These are phyloP conservation scores for Phaetusa simplex DNA, from an alignment of 2,113 vertebrate genomes.

Conservation along the genomic window DNA sequence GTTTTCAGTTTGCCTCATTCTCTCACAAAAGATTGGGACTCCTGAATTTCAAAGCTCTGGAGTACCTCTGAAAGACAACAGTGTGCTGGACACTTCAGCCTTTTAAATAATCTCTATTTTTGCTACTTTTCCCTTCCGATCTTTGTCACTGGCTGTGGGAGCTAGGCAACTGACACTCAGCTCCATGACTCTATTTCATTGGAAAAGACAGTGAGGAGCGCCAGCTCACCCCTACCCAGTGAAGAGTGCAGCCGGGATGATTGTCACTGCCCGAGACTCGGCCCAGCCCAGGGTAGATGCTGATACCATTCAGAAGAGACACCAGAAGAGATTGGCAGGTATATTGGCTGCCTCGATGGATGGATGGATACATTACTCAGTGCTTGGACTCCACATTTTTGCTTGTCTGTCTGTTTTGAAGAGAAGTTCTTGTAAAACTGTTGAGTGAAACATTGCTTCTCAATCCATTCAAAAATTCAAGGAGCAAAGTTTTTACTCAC, in stretches of 20 bases:
- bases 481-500: background rate
- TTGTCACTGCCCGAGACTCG: background rate
- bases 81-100: background rate
- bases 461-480: background rate
- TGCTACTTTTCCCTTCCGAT: background rate
- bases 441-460: background rate
- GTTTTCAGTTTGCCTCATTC: background rate
- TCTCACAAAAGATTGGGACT: background rate
- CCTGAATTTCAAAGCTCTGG: background rate
- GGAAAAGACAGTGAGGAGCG: background rate
- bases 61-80: background rate
- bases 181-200: background rate
- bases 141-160: background rate
- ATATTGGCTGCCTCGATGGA: background rate
- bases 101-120: slow-evolving; percentile 25
- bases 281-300: background rate
- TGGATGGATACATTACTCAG: background rate
- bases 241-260: background rate
- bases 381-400: background rate
- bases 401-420: background rate
- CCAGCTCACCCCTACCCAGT: background rate
- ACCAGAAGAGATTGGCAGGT: background rate
- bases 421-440: background rate
- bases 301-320: background rate
- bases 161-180: background rate